A percentile compares a stretch with the other conserved stretches of the same genome.
Evolutionary conservation across 2,888 invertebrate genomes (phyloP).

Genomic region (Eilema griseolum): DNA sequence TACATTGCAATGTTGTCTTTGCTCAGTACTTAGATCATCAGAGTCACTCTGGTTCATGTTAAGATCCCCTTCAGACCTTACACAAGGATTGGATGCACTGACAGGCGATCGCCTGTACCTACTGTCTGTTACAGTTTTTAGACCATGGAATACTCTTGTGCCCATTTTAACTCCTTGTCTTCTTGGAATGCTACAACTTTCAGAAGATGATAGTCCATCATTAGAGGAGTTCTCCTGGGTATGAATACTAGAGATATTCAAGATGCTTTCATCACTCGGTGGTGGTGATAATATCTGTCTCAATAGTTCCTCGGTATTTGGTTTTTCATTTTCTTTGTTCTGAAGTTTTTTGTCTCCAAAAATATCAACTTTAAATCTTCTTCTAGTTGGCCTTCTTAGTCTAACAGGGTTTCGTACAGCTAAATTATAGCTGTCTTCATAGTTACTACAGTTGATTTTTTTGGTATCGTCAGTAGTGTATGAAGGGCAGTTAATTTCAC

Average conservation of each 20-base stretch:
- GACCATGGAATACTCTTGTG: conserved; percentile 88
- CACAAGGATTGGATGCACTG: conserved; percentile 60
- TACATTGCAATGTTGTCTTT: conserved; percentile 82
- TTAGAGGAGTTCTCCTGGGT: conserved; percentile 75
- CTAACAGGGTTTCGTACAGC: conserved; percentile 81
- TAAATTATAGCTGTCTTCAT: conserved; percentile 83
- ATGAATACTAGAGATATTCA: conserved; percentile 57
- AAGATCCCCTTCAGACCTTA: conserved; percentile 75
- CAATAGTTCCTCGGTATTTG: conserved; percentile 80
- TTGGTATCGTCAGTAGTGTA: conserved; percentile 69
- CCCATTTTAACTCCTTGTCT: conserved; percentile 92
- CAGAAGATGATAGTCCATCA: conserved; percentile 82
- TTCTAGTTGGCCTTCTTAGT: conserved; percentile 77
- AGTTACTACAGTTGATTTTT: conserved; percentile 78
- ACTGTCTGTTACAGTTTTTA: conserved; percentile 66
- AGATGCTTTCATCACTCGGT: conserved; percentile 64
- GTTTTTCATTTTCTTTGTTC: conserved; percentile 91
- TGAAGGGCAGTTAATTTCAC: conserved; percentile 86
- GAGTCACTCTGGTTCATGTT: conserved; percentile 81
- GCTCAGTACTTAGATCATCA: conserved; percentile 78
- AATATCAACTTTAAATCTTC: conserved; percentile 83
- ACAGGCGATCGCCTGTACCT: conserved; percentile 64
- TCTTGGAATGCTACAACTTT: conserved; percentile 83
- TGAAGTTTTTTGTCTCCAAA: conserved; percentile 85
- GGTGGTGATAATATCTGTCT: conserved; percentile 75